Base-by-base conservation (phyloP, 2,113 vertebrate species). In the Protomyctophum bolini region DNA sequence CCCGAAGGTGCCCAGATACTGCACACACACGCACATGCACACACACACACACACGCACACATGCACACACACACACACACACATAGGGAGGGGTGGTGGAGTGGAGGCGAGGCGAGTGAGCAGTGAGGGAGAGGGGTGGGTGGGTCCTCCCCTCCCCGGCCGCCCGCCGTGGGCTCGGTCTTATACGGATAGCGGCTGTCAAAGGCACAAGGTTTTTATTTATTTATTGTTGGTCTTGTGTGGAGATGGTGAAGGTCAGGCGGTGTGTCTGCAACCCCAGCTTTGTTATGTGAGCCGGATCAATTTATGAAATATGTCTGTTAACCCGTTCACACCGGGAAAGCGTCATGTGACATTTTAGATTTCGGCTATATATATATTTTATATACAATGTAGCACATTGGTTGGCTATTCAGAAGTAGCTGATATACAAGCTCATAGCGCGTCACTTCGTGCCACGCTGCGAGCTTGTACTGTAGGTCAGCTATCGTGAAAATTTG, bases 211-310 rank as follows among this genome's bases (percentile, higher is more conserved):
- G 79, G 83, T 91, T 91, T 21, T 92, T 92, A 90, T 91, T 92
- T 93, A 93, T 93, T 93, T 93, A 93, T 93, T 87, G 89, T 90
- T 80, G 69, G 76, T 87, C 89, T 92, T 85, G 87, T 91, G 92
- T 89, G 90, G 91, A 91, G 89, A 92, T 91, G 90, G 92, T 92
- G 87, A 92, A 94, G 92, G 90, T 94, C 92, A 94, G 88, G 71
- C 83, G 57, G 1, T 89, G 81, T 87, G 67, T 90, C 91, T 87
- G 84, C 82, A 86, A 41, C 82, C 72, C 75, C 75, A 82, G 84
- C 85, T 92, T 63, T 59, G 83, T 83, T 89, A 80, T 86, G 91
- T 83, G 83, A 88, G 86, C 73, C 81, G 75, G 89, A 91, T 91
- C 92, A 92, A 92, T 92, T 92, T 89, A 88, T 89, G 86, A 93